Base-by-base conservation (phyloP, 1,140 invertebrate genomes). In the Anastrepha ludens region DNA sequence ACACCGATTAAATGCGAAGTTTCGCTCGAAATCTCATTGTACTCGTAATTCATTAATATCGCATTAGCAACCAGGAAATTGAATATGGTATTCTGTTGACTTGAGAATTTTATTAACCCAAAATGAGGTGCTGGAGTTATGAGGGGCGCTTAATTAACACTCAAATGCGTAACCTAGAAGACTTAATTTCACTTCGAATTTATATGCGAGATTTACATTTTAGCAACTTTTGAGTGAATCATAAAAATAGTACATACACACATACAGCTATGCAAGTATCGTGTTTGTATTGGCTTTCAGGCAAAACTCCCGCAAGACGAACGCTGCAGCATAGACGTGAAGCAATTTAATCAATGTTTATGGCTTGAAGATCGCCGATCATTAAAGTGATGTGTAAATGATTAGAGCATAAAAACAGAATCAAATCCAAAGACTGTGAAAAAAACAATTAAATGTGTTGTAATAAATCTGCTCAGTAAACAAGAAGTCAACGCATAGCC, bases 51-150 rank as follows among this genome's bases (percentile, higher is more conserved):
- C 67, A 74, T 74, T 74, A 74, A 74, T 74, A 44, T 17, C 67
- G 39, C 67, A 74, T 74, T 74, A 74, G 67, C 41, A 74, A 74
- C 15, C 15, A 47, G 67, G 67, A 74, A 74, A 74, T 74, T 74
- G 47, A 44, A 44, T 55, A 55, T 8, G 11, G 29, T 29, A 29
- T 29, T 29, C 29, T 74, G 44, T 74, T 74, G 47, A 47, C 39
- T 17, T 41, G 44, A 74, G 41, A 15, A 62, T 9, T 74, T 74
- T 74, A n/a, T 47, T 17, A 41, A 74, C 13, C 41, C 41, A 17
- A 47, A 74, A 74, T 5, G 39, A 74, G 67, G 41, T 74, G 67
- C n/a, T 74, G 67, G 39, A 2, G 39, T 44, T 47, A 74, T 74
- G 44, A 74, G 17, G n/a, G 44, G 67, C 9, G 41, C 67, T 47